Percentiles rank a stretch among this genome's conserved stretches.
Conservation (phyloP, 2,797 vertebrate species). For the Premnoplex brunnescens region DNA sequence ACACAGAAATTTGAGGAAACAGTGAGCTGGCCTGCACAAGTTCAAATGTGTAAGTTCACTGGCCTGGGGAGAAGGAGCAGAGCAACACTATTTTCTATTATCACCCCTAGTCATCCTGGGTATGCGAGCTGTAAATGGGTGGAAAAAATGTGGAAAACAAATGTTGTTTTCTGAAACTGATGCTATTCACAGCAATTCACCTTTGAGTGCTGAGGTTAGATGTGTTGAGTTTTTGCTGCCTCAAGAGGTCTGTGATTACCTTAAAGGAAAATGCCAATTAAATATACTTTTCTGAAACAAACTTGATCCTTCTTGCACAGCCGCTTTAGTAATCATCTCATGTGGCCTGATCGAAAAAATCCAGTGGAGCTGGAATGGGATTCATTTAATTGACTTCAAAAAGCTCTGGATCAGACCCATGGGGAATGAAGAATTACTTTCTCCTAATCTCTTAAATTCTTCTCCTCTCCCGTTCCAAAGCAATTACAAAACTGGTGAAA, state of each 20-base stretch:
- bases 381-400: conserved; percentile 31
- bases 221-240: neutral
- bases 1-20: neutral
- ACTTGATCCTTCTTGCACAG: neutral
- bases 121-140: neutral
- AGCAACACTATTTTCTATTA: neutral
- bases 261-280: neutral
- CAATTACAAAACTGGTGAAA: conserved; percentile 38
- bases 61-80: neutral
- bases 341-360: neutral
- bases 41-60: neutral
- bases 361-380: neutral
- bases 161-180: neutral
- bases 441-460: conserved; percentile 13
- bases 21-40: neutral
- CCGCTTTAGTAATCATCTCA: neutral
- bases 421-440: conserved; percentile 41
- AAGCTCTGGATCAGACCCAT: conserved; percentile 21
- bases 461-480: conserved; percentile 6
- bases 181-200: neutral
- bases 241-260: neutral
- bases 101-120: neutral
- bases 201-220: neutral
- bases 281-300: neutral
- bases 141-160: neutral